phyloP scores from a whole-genome alignment of 2,888 invertebrate genomes.

The Caenorhabditis panamensis region DNA sequence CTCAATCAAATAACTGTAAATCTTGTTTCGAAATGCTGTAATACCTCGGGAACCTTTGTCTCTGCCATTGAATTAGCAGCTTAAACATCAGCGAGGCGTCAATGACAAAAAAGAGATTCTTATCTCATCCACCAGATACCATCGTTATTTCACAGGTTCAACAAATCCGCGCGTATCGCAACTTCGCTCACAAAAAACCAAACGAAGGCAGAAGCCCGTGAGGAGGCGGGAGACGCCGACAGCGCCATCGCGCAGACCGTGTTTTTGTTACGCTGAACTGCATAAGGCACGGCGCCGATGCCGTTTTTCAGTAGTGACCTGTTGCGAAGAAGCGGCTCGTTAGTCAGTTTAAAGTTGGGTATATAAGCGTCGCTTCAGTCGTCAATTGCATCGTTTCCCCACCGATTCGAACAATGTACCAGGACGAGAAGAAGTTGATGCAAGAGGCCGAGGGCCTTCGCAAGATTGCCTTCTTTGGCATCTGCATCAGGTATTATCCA shows the following conservation, averaged over 20 bases:
- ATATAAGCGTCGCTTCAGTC: constrained; percentile 35
- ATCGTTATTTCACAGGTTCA: constrained; percentile 54
- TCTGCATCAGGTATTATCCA: constrained; percentile 70
- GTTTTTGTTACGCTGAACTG: constrained; percentile 61
- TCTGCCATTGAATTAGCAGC: constrained; percentile 13
- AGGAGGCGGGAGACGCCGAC: constrained; percentile 21
- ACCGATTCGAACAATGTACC: constrained; percentile 53
- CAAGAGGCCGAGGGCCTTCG: constrained; percentile 74
- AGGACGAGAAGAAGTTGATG: constrained; percentile 68
- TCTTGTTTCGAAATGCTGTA: constrained; percentile 36
- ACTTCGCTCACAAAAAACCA: constrained; percentile 29
- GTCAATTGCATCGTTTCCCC: constrained; percentile 42
- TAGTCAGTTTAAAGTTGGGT: constrained; percentile 59
- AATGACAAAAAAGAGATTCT: constrained; percentile 29
- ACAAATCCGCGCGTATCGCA: constrained; percentile 42
- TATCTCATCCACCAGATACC: constrained; percentile 50
- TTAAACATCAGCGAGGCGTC: constrained; percentile 43
- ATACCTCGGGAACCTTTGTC: constrained; percentile 25
- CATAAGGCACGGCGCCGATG: constrained; percentile 42
- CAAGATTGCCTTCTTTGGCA: constrained; percentile 74
- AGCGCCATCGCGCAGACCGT: constrained; percentile 23
- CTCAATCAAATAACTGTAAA: constrained; percentile 14
- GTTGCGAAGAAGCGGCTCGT: constrained; percentile 56
- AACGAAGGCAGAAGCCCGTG: constrained; percentile 11
- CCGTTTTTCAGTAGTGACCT: constrained; percentile 55